These are phyloP conservation scores for Clytia hemisphaerica DNA, from an alignment of 30 jellyfish, hydroid and myxozoan species.

Conservation along the genomic window DNA sequence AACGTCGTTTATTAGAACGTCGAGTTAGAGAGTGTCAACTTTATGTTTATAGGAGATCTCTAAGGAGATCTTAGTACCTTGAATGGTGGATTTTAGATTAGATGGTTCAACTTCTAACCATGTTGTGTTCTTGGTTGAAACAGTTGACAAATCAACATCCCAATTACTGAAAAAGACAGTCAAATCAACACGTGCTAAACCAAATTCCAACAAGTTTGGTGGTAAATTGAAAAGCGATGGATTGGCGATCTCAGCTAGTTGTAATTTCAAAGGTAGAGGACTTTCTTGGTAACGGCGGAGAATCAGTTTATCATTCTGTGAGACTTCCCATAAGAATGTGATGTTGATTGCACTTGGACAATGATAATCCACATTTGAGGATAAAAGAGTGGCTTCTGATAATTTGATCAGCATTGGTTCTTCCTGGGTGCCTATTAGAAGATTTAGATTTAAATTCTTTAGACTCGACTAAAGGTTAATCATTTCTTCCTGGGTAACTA, in stretches of 20 bases:
- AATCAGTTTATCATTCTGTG: neutral
- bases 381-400: conserved; percentile 49
- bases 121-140: conserved; percentile 23
- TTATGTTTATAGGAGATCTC: too few relatives aligned
- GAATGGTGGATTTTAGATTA: conserved; percentile 43
- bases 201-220: conserved; percentile 50
- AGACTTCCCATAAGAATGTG: conserved; percentile 56
- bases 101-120: conserved; percentile 75
- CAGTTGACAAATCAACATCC: conserved; percentile 41
- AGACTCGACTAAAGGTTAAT: too few relatives aligned
- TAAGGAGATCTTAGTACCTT: conserved; percentile 32
- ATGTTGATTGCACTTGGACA: conserved; percentile 71
- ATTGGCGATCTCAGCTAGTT: conserved; percentile 36
- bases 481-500: too few relatives aligned
- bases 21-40: too few relatives aligned
- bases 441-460: too few relatives aligned
- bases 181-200: conserved; percentile 44
- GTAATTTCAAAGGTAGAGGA: conserved; percentile 43
- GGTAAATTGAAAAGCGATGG: conserved; percentile 54
- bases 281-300: conserved; percentile 14
- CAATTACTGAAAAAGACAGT: conserved; percentile 44
- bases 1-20: too few relatives aligned
- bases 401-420: conserved; percentile 28
- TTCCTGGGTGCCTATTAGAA: conserved; percentile 18
- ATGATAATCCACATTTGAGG: conserved; percentile 48